Evolutionary conservation across 2,888 invertebrate genomes (phyloP), one percentile per base, ranked within the genome.

Genomic region (Choristoneura rosaceana): DNA sequence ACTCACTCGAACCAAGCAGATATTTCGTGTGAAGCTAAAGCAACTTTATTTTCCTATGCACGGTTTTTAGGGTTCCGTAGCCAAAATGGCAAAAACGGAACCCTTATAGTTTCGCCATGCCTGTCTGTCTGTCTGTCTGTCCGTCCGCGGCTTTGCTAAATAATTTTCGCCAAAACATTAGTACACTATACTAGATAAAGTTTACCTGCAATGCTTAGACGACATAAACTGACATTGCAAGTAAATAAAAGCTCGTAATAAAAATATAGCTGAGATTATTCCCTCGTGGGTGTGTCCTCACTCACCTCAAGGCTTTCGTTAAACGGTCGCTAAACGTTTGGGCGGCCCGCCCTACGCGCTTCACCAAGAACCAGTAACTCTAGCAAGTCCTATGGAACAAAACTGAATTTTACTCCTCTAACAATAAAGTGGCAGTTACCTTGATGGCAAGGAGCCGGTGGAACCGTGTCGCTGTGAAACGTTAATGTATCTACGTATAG

Each of bases 251-350:
- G 25, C 25, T 25, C 2, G 1, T 25, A 25, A 38, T 34, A 12
- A 61, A 60, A 34, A 47, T 34, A 33, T 61, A 43, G 14, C n/a
- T n/a, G 41, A 73, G 68, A 50, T 58, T 71, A 55, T 58, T 15
- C 86, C 87, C 85, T 80, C 79, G 88, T 87, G 93, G 93, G 93
- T 90, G 94, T 92, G 92, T 90, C 92, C 85, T 82, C 76, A 84
- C 85, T 82, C 88, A 86, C 87, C 87, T 86, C 87, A 85, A 87
- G 86, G 84, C 88, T 87, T 88, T 86, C 87, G 90, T 87, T 93
- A 94, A 94, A 93, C 92, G 92, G 86, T 90, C 89, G 90, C 90
- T 93, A 94, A 94, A 93, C 93, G 94, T 90, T 94, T 94, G 94
- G 94, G 94, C 94, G 93, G 93, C 92, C 93, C 93, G 94, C 94